A percentile compares a stretch with the other conserved stretches of the same genome.
phyloP scores from a whole-genome alignment of 2,888 invertebrate genomes.

The Nephrotoma appendiculata region DNA sequence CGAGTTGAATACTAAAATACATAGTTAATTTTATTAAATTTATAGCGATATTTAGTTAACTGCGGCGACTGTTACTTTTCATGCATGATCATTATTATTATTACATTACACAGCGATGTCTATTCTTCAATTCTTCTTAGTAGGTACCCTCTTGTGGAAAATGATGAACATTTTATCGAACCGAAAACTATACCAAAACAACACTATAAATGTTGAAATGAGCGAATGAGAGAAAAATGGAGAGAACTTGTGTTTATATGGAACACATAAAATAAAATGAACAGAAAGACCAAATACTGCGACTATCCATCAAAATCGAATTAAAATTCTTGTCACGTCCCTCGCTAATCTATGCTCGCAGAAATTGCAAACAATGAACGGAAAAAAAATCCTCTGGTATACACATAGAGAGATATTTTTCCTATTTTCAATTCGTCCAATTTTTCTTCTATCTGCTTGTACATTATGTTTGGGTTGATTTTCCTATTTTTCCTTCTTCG shows the following conservation, averaged over 20 bases:
- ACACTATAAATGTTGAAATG: neutral
- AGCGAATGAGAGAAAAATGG: neutral
- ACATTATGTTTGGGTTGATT: neutral
- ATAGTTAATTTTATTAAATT: neutral
- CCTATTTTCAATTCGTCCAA: neutral
- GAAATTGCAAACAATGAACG: constrained; percentile 6
- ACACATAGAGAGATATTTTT: neutral
- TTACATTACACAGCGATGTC: neutral
- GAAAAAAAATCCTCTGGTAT: neutral
- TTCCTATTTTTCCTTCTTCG: neutral
- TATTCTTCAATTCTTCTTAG: no score
- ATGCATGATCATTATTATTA: neutral
- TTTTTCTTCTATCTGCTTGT: neutral
- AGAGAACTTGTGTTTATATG: neutral
- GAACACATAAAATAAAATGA: neutral
- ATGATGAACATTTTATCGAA: neutral
- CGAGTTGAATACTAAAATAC: neutral
- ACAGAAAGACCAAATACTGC: neutral
- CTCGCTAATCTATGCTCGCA: constrained; percentile 6
- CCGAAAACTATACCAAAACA: neutral
- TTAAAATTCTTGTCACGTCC: constrained; percentile 6
- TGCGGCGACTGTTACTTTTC: neutral
- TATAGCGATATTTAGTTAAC: neutral
- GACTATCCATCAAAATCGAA: constrained; percentile 4
- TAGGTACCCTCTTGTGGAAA: neutral